Base-by-base conservation (phyloP, 2,888 invertebrate genomes). In the Elmis aenea region DNA sequence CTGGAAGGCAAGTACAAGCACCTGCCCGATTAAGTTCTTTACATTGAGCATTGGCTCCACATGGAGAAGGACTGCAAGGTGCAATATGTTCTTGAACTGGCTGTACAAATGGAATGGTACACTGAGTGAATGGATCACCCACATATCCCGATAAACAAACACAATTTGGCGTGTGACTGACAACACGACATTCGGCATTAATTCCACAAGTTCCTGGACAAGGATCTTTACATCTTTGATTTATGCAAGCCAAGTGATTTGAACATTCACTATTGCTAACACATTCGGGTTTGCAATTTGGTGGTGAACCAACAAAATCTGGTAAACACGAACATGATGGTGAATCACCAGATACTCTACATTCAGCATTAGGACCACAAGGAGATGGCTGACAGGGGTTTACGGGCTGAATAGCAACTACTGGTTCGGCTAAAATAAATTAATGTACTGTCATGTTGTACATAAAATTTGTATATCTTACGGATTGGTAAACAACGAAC, bases 81-180 rank as follows among this genome's bases (percentile, higher is more conserved):
- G 74, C 68, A 58, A 65, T 61, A 13, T 65, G 62, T 46, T 60
- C 57, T 29, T 58, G 55, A 38, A 48, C 42, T 33, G 46, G 40
- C 37, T 35, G 45, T 36, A 53, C 61, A 60, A 51, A 49, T 57
- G 24, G 15, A 2, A 50, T 54, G 46, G 67, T 63, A 54, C 78
- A 79, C 37, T 62, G 64, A 26, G 72, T 76, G 59, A 87, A 84
- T 1, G 87, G 83, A 73, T 87, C 84, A 11, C 88, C 88, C 5
- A 82, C 83, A 54, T 75, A 80, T 33, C 80, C 76, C 9, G 76
- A 67, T 43, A 78, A 76, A 59, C 89, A 89, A 11, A 81, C 79
- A 60, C 89, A 89, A 47, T 86, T 77, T 1, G 90, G 89, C 58
- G 84, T 85, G 57, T 91, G 90, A 54, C 84, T 83, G 43, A 84